These are phyloP conservation scores for Parazoanthus darwini DNA, from an alignment of 92 coral and sea anemone genomes.

Conservation along the genomic window DNA sequence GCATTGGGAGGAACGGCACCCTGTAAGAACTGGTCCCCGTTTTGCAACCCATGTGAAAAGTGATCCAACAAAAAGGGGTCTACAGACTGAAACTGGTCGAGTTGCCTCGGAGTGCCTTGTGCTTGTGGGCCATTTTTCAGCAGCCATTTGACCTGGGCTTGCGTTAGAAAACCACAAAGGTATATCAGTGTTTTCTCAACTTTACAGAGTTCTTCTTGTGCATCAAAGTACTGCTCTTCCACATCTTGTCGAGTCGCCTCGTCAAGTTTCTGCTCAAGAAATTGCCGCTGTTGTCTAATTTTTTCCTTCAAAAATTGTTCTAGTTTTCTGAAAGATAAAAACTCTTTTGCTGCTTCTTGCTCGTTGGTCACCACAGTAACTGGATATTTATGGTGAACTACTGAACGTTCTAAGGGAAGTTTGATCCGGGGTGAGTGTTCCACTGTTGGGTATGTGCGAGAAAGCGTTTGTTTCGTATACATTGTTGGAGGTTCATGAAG, in stretches of 20 bases:
- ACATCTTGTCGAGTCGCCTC: slow-evolving; percentile 74
- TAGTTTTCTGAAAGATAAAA: slow-evolving; percentile 47
- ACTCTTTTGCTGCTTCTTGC: slow-evolving; percentile 51
- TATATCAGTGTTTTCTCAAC: slow-evolving; percentile 69
- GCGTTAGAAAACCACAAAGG: slow-evolving; percentile 57
- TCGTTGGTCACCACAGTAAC: slow-evolving; percentile 31
- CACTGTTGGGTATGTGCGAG: background rate
- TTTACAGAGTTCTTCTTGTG: slow-evolving; percentile 77
- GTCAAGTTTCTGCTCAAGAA: slow-evolving; percentile 76
- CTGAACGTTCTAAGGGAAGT: background rate
- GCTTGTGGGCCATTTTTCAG: slow-evolving; percentile 34
- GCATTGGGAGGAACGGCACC: background rate
- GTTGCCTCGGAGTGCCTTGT: background rate
- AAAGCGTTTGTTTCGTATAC: background rate
- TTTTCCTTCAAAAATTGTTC: slow-evolving; percentile 74
- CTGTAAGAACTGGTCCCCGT: background rate
- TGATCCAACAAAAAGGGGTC: background rate
- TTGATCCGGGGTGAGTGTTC: background rate
- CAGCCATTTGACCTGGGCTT: slow-evolving; percentile 60
- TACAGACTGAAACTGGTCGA: background rate
- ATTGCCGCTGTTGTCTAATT: slow-evolving; percentile 66
- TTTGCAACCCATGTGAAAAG: background rate
- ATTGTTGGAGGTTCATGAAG: background rate
- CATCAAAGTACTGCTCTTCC: slow-evolving; percentile 81
- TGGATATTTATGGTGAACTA: background rate